Conservation (phyloP, 2,888 invertebrate species). For the Parnassius glacialis region DNA sequence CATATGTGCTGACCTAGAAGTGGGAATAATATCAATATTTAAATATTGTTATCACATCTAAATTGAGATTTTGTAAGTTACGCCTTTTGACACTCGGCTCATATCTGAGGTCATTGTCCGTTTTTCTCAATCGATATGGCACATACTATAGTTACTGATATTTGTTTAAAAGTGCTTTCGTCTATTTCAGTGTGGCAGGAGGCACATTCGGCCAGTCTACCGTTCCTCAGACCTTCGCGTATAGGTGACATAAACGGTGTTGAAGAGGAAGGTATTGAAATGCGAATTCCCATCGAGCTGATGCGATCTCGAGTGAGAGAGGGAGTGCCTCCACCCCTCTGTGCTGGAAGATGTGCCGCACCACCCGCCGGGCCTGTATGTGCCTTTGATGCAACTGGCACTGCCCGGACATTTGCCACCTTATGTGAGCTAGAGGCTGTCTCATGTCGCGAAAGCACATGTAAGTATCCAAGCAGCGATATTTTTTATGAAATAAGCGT, state of each 20-base stretch:
- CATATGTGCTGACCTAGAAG: no score
- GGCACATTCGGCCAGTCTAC: constrained; percentile 57
- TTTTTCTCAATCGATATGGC: no score
- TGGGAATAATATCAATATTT: no score
- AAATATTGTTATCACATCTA: no score
- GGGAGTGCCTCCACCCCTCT: constrained; percentile 68
- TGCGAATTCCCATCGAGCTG: constrained; percentile 47
- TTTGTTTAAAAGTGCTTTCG: no score
- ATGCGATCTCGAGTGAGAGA: constrained; percentile 57
- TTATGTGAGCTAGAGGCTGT: constrained; percentile 79
- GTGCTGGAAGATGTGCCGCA: constrained; percentile 61
- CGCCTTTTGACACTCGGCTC: no score
- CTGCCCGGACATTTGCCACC: constrained; percentile 79
- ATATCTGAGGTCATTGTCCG: no score
- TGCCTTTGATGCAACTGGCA: constrained; percentile 80
- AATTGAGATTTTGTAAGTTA: no score
- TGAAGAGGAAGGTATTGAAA: constrained; percentile 37
- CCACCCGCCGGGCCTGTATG: constrained; percentile 79
- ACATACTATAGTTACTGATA: no score
- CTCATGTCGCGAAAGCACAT: constrained; percentile 80
- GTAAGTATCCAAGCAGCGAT: constrained; percentile 58
- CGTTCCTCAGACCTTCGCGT: constrained; percentile 51
- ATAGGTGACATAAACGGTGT: constrained; percentile 51
- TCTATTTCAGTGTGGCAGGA: constrained; percentile 60
- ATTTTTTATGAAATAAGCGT: no score